Evolutionary conservation across 2,113 vertebrate species (phyloP), one percentile per base, ranked within the genome.

Genomic region (Clarias macrocephalus): DNA sequence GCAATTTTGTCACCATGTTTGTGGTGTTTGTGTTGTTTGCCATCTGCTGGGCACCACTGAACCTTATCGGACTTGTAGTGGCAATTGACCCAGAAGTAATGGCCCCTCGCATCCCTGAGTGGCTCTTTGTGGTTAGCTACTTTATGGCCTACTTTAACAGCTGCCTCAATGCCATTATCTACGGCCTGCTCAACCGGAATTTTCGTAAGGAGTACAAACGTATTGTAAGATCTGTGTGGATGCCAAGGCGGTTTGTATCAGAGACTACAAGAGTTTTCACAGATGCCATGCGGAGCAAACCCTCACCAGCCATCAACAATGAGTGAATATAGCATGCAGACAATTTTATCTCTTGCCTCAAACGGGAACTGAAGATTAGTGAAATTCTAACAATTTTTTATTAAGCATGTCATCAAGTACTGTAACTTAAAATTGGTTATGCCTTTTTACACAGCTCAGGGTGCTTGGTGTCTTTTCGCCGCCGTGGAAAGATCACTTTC

Each of bases 81-180:
- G 96, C 96, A 72, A 96, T 97, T 0, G 91, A 96, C 88, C 97
- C 97, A 1, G 87, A 89, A 0, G 93, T 89, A 33, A 94, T 98
- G 89, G 96, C 93, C 16, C 96, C 96, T 25, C 96, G 88, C 76
- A 95, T 99, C 89, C 97, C 97, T 0, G 96, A 97, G 84, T 97
- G 96, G 95, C 93, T 99, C 7, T 98, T 99, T 70, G 96, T 98
- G 65, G 90, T 96, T 75, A 98, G 97, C 92, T 98, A 97, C 93
- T 97, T 98, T 90, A 97, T 98, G 96, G 97, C 96, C 87, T 99
- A 98, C 91, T 98, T 98, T 91, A 98, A 98, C 89, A 98, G 97
- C 93, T 98, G 97, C 95, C 96, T 98, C 91, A 98, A 98, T 1
- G 96, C 97, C 90, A 93, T 98, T 90, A 95, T 97, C 91, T 98